Evolutionary conservation across 1,140 invertebrate genomes (phyloP), one percentile per base, ranked within the genome.

Genomic region (Ips typographus): DNA sequence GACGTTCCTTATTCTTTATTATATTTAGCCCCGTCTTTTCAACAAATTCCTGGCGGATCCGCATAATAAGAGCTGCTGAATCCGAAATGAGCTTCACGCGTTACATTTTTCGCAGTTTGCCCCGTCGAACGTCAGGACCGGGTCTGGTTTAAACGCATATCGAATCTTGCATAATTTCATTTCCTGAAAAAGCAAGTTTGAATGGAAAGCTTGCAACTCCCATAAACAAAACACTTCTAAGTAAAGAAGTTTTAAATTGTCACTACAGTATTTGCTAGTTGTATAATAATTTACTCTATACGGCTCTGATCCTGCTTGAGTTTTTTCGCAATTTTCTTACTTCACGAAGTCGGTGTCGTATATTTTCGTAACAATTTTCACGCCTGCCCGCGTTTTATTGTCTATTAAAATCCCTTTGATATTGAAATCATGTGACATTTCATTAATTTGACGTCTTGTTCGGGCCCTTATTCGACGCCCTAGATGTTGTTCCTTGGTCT

Each of bases 371-470:
- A 76, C 76, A 78, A 79, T 78, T 78, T 79, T 79, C 77, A 79
- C 78, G 77, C 78, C 78, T 78, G 77, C 77, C 75, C 74, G 78
- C 70, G 52, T 69, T 74, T 75, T 74, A 75, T 78, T 70, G 74
- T 76, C 77, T 74, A 79, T 79, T 79, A 79, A 78, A 78, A 78
- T 78, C 77, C 72, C 76, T 79, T 79, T 79, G 78, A 79, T 79
- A 79, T 79, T 79, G 78, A 79, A 79, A 79, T 79, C 77, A 79
- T 77, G 76, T 79, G 78, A 79, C 77, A 77, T 79, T 78, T 78
- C 77, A 78, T 78, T 79, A 79, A 79, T 79, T 77, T 73, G 70
- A 71, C 74, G 76, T 79, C 78, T 77, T 76, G 70, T 77, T 77
- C 72, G 73, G 70, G 44, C 44, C 44, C 43, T 22, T 22, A 22